Evolutionary conservation across 2,888 invertebrate genomes (phyloP), one percentile per base, ranked within the genome.

Genomic region (Rhagophthalmus giganteus): DNA sequence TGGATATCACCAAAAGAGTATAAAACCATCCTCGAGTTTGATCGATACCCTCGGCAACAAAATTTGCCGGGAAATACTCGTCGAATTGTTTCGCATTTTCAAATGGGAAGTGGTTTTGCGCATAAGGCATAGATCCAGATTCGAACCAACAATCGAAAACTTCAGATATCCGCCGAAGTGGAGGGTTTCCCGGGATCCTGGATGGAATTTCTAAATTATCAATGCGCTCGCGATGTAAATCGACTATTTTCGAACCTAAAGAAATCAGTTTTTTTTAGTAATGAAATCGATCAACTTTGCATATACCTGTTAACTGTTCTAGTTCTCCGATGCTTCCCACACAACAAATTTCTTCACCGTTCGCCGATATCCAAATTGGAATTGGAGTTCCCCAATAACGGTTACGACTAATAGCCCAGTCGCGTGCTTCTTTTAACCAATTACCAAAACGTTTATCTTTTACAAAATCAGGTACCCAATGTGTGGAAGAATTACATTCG

Each of bases 141-240:
- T 99, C 99, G 76, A 99, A 99, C 99, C 99, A 99, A 72, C 99
- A 99, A 75, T 99, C 99, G 75, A 99, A 99, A 0, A 99, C 98
- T 75, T 98, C 96, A 0, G 87, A 70, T 2, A 99, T 86, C 40
- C 99, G 82, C 55, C 80, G 84, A 20, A 99, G 76, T 6, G 90
- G 89, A 2, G 94, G 92, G 46, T 86, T 82, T 2, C 94, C 96
- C 0, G 86, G 83, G 16, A 86, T 80, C 41, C 79, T 79, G 1
- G 98, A 98, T 1, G 97, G 96, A 64, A 99, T 98, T 66, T 88
- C 90, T 53, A 99, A 78, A 64, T 88, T 80, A 74, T 99, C 99
- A 61, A 99, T 88, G 67, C 83, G 87, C 78, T 99, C 98, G 50
- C 98, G 83, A 76, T 99, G 99, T 57, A 99, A 78, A 78, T 99